Conservation (phyloP, 2,888 invertebrate genomes). For the Lepeophtheirus nordmannii region DNA sequence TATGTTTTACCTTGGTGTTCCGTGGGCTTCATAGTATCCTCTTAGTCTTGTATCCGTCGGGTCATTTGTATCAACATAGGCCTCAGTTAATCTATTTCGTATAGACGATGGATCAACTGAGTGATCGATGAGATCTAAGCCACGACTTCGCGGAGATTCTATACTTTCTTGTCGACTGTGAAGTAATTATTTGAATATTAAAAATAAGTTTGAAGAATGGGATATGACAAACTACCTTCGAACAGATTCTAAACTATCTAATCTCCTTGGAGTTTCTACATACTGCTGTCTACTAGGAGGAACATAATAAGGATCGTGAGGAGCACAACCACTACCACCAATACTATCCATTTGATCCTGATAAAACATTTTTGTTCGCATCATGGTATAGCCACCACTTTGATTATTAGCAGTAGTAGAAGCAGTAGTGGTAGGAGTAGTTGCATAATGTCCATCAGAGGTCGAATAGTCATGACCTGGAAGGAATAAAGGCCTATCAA, state of each 20-base stretch:
- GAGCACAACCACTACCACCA: not conserved
- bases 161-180: conserved; percentile 2
- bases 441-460: not conserved
- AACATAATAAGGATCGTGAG: not conserved
- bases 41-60: not conserved
- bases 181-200: not conserved
- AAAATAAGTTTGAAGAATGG: not conserved
- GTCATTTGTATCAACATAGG: not conserved
- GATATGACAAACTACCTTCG: not conserved
- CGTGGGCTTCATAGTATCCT: not conserved
- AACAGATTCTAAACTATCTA: not conserved
- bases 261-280: not conserved
- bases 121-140: not conserved
- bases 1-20: not conserved
- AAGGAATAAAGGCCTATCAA: conserved; percentile 20
- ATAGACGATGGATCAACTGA: not conserved
- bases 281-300: not conserved
- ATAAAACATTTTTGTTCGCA: conserved; percentile 3
- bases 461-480: conserved; percentile 11
- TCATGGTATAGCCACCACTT: not conserved
- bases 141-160: conserved; percentile 5
- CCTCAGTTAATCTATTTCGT: not conserved
- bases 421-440: not conserved
- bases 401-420: not conserved
- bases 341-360: conserved; percentile 11